Evolutionary conservation across 1,140 invertebrate genomes (phyloP).

Genomic region (Drosophila nannoptera): DNA sequence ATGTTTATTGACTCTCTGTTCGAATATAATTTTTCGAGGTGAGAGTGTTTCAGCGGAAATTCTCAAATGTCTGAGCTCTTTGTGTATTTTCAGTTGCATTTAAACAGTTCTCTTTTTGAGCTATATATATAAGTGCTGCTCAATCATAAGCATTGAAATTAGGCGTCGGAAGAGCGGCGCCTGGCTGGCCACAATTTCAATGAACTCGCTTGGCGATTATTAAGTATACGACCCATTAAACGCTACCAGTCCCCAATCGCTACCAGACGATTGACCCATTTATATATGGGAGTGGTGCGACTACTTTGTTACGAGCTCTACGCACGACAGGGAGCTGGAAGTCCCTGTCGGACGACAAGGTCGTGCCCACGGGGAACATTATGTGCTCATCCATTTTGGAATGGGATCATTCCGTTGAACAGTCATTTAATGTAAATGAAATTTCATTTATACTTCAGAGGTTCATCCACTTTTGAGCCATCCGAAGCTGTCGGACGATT

Average conservation of each 20-base stretch:
- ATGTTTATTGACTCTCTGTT: not conserved
- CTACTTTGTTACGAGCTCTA: slow-evolving; percentile 13
- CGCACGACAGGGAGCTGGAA: slow-evolving; percentile 35
- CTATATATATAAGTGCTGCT: not conserved
- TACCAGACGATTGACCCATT: slow-evolving; percentile 54
- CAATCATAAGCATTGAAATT: slow-evolving; percentile 5
- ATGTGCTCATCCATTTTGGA: not conserved
- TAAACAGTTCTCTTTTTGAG: slow-evolving; percentile 3
- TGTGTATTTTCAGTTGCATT: slow-evolving; percentile 7
- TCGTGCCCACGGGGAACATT: slow-evolving; percentile 11
- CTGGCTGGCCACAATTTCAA: not conserved
- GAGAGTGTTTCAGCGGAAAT: not conserved
- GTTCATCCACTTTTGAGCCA: slow-evolving; percentile 55
- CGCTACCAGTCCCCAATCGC: slow-evolving; percentile 14
- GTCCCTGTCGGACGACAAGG: slow-evolving; percentile 16
- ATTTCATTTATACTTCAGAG: slow-evolving; percentile 31
- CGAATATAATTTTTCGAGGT: not conserved
- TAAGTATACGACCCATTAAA: slow-evolving; percentile 29
- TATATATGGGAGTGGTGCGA: slow-evolving; percentile 1
- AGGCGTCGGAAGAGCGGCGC: slow-evolving; percentile 1
- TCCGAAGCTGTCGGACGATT: slow-evolving; percentile 38
- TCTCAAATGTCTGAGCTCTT: not conserved
- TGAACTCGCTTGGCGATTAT: slow-evolving; percentile 8
- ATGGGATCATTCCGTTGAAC: slow-evolving; percentile 10
- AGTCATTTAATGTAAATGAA: not conserved